Conservation (phyloP, 2,797 vertebrate species). For the Propithecus perrieri region DNA sequence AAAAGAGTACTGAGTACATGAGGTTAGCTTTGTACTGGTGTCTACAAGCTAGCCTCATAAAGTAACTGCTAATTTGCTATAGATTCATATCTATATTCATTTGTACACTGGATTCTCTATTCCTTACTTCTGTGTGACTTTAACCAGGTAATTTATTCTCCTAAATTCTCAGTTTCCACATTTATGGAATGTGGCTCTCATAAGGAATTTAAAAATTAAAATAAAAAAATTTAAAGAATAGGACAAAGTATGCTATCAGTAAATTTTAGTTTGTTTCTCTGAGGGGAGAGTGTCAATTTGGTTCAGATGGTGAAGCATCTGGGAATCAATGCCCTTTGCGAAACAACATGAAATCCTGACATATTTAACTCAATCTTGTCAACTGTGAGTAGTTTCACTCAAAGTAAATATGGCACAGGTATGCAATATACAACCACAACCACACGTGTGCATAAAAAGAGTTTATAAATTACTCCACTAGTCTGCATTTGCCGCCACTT, state of each 20-base stretch:
- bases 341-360: constrained; percentile 48
- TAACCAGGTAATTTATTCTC: not conserved
- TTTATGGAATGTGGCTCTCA: constrained; percentile 25
- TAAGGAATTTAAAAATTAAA: constrained; percentile 22
- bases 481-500: constrained; percentile 39
- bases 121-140: not conserved
- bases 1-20: not conserved
- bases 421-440: constrained; percentile 16
- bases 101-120: not conserved
- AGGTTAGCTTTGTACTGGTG: not conserved
- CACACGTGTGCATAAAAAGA: not conserved
- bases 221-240: not conserved
- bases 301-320: constrained; percentile 30
- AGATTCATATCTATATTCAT: not conserved
- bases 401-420: constrained; percentile 33
- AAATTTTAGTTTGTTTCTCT: constrained; percentile 57
- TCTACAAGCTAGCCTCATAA: not conserved
- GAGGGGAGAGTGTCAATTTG: not conserved
- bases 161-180: not conserved
- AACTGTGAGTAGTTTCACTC: constrained; percentile 40
- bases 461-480: constrained; percentile 45
- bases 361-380: constrained; percentile 38
- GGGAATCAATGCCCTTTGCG: constrained; percentile 32
- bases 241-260: not conserved
- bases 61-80: constrained; percentile 14